Evolutionary conservation across 2,888 invertebrate species (phyloP).

Genomic region (Drosophila gaucha): DNA sequence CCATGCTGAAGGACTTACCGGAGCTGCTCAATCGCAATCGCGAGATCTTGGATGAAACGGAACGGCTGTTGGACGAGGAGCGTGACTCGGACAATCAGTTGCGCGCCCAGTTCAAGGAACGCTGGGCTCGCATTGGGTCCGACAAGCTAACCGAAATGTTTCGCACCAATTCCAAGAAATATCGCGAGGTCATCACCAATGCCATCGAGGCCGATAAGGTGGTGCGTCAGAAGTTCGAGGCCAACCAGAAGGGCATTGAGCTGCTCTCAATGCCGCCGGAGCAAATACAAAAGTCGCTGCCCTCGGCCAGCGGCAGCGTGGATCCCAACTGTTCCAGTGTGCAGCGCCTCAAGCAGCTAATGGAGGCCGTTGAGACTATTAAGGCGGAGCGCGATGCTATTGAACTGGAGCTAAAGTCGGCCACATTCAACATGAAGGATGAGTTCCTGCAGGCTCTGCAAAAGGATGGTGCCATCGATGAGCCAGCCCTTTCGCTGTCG

Average conservation of each 20-base stretch:
- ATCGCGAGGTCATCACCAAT: constrained; percentile 95
- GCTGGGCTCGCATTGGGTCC: constrained; percentile 96
- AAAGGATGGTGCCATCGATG: constrained; percentile 91
- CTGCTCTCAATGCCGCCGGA: constrained; percentile 91
- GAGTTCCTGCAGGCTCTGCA: constrained; percentile 91
- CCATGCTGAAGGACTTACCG: constrained; percentile 94
- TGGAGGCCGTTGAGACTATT: constrained; percentile 93
- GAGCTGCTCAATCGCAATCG: constrained; percentile 95
- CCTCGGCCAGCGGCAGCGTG: constrained; percentile 87
- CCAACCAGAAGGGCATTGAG: constrained; percentile 91
- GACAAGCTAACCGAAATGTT: constrained; percentile 95
- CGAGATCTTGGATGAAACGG: constrained; percentile 97
- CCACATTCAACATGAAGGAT: constrained; percentile 92
- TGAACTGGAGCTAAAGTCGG: constrained; percentile 93
- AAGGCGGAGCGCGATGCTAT: constrained; percentile 95
- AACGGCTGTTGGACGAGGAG: constrained; percentile 95
- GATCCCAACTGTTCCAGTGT: constrained; percentile 88
- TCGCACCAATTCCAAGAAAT: constrained; percentile 94
- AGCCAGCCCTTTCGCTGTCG: constrained; percentile 89
- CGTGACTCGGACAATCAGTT: constrained; percentile 94
- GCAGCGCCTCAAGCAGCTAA: constrained; percentile 89
- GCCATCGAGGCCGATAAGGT: constrained; percentile 93
- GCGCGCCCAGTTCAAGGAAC: constrained; percentile 94
- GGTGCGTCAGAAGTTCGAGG: constrained; percentile 94
- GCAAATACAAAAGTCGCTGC: constrained; percentile 90